phyloP scores from a whole-genome alignment of 35 echinoderm and acorn worm genomes.

The Eucidaris tribuloides region DNA sequence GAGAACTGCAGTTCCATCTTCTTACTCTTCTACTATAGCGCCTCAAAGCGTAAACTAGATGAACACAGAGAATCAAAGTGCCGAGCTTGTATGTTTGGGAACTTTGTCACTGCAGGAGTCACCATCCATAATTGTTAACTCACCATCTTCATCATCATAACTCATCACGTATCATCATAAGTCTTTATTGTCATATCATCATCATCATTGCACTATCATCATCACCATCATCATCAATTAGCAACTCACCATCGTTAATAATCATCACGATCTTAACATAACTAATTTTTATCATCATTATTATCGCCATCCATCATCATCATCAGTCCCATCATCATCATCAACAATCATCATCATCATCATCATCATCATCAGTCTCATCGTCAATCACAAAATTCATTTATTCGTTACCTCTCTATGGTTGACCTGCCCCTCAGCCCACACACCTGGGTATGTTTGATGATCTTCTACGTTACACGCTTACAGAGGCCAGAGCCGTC shows the following conservation, averaged over 20 bases:
- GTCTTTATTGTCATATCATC: neutral
- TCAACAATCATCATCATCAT: too few species aligned
- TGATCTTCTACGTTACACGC: slow-evolving; percentile 92
- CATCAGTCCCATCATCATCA: neutral
- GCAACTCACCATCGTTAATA: neutral
- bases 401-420: too few species aligned
- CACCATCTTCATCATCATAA: too few species aligned
- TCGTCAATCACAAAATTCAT: neutral
- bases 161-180: too few species aligned
- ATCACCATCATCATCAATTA: neutral
- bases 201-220: neutral
- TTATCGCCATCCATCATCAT: neutral
- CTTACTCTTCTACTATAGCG: slow-evolving; percentile 97
- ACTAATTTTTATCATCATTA: neutral
- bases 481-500: slow-evolving; percentile 99
- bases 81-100: too few species aligned
- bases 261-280: neutral
- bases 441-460: slow-evolving; percentile 86
- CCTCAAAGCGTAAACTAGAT: slow-evolving; percentile 72
- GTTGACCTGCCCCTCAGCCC: neutral
- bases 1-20: slow-evolving; percentile 94
- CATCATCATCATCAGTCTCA: neutral
- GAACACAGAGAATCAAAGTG: neutral
- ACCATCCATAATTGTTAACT: too few species aligned
- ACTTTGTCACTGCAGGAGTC: too few species aligned